Conservation (phyloP, 2,797 vertebrate species). For the Hippocampus kuda region DNA sequence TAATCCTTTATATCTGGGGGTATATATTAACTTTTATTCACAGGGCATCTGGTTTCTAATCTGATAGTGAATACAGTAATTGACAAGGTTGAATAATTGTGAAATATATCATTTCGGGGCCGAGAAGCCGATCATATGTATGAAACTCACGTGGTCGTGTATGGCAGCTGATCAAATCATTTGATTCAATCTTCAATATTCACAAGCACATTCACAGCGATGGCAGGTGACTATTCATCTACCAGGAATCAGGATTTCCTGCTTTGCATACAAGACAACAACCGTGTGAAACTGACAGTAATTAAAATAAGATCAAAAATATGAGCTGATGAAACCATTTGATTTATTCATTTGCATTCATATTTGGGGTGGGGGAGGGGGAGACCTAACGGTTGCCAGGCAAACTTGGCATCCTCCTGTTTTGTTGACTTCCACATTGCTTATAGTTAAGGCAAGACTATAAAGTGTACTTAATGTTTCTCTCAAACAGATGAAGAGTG, state of each 20-base stretch:
- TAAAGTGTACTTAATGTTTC: neutral
- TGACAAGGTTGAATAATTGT: neutral
- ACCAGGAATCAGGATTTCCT: neutral
- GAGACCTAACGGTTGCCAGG: neutral
- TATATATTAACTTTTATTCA: too few relatives aligned
- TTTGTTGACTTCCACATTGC: neutral
- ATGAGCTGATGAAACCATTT: neutral
- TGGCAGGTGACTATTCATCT: slow-evolving; percentile 1
- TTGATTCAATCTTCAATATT: slow-evolving; percentile 5
- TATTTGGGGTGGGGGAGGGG: neutral
- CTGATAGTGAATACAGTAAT: neutral
- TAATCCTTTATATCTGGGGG: too few relatives aligned
- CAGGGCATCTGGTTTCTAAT: neutral
- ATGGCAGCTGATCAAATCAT: neutral
- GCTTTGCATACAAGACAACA: neutral
- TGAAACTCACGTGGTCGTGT: neutral
- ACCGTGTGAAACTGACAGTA: neutral
- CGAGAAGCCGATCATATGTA: neutral
- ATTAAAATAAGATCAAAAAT: neutral
- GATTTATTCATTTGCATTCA: neutral
- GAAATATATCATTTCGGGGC: neutral
- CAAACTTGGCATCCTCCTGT: neutral
- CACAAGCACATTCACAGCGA: neutral
- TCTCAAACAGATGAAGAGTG: neutral
- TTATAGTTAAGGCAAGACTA: neutral